Evolutionary conservation across 2,113 vertebrate species (phyloP).

Genomic region (Etheostoma spectabile): DNA sequence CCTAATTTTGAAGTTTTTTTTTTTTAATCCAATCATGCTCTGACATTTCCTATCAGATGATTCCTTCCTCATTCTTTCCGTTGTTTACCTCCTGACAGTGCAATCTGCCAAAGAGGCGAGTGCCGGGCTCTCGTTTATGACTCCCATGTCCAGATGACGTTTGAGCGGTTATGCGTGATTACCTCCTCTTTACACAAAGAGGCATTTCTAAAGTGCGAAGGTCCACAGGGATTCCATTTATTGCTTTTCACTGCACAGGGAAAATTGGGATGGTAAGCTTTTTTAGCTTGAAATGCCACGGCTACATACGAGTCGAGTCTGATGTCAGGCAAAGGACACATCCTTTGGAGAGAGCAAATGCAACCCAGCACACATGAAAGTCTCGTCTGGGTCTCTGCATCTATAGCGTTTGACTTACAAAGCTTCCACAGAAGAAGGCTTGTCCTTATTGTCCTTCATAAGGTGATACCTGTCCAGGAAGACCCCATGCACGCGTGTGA

Average conservation of each 20-base stretch:
- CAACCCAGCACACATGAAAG: constrained; percentile 50
- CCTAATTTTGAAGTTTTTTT: constrained; percentile 80
- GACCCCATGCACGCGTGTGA: constrained; percentile 59
- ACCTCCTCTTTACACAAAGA: constrained; percentile 60
- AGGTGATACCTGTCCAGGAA: constrained; percentile 60
- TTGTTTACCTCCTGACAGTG: constrained; percentile 80
- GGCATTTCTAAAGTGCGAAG: constrained; percentile 45
- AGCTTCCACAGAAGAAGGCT: constrained; percentile 50
- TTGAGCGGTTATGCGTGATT: constrained; percentile 70
- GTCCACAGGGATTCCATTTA: constrained; percentile 61
- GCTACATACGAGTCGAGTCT: constrained; percentile 21
- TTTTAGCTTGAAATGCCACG: constrained; percentile 46
- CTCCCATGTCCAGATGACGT: constrained; percentile 63
- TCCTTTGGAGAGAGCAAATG: constrained; percentile 53
- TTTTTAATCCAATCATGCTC: constrained; percentile 79
- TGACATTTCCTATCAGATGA: constrained; percentile 83
- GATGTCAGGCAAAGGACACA: constrained; percentile 66
- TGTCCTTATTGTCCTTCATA: constrained; percentile 66
- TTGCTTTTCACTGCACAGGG: constrained; percentile 50
- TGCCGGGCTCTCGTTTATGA: constrained; percentile 57
- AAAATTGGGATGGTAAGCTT: constrained; percentile 53
- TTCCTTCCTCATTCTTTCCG: constrained; percentile 68
- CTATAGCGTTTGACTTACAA: constrained; percentile 53
- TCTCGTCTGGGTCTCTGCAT: constrained; percentile 28
- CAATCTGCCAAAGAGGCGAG: constrained; percentile 66